phyloP scores from a whole-genome alignment of 2,113 vertebrate genomes.

The Hoplias malabaricus region DNA sequence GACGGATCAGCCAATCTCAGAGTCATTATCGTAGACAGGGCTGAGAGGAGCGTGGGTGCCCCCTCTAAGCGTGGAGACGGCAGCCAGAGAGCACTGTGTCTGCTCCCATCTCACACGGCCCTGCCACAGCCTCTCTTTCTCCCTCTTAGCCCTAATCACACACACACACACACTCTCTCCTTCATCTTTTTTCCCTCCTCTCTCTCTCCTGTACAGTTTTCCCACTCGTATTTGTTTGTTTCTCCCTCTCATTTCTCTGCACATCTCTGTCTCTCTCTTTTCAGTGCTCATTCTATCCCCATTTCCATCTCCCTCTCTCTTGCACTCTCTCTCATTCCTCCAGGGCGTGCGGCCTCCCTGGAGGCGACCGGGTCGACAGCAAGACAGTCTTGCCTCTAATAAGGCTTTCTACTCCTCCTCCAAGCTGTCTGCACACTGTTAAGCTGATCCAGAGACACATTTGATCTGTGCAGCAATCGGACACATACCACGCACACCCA shows the following conservation, averaged over 20 bases:
- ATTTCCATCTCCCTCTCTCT: neutral
- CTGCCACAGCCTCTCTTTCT: neutral
- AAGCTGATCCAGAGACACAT: neutral
- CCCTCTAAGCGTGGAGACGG: neutral
- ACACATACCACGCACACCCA: neutral
- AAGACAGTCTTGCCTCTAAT: slow-evolving; percentile 29
- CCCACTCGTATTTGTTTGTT: neutral
- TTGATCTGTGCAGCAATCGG: neutral
- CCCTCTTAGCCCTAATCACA: neutral
- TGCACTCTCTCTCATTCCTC: neutral
- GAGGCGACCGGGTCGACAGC: slow-evolving; percentile 17
- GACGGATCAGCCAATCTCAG: slow-evolving; percentile 31
- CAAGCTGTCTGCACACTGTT: neutral
- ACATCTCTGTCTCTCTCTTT: neutral
- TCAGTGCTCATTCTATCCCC: neutral
- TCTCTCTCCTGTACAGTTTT: neutral
- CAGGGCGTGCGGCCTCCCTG: slow-evolving; percentile 10
- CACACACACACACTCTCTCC: neutral
- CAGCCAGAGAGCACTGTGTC: neutral
- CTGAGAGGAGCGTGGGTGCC: slow-evolving; percentile 21
- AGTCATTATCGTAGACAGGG: slow-evolving; percentile 33
- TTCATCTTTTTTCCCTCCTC: neutral
- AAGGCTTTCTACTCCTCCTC: slow-evolving; percentile 14
- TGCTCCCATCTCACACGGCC: neutral
- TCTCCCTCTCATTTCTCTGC: neutral